Evolutionary conservation across 2,113 vertebrate genomes (phyloP).

Genomic region (Saimiri boliviensis): DNA sequence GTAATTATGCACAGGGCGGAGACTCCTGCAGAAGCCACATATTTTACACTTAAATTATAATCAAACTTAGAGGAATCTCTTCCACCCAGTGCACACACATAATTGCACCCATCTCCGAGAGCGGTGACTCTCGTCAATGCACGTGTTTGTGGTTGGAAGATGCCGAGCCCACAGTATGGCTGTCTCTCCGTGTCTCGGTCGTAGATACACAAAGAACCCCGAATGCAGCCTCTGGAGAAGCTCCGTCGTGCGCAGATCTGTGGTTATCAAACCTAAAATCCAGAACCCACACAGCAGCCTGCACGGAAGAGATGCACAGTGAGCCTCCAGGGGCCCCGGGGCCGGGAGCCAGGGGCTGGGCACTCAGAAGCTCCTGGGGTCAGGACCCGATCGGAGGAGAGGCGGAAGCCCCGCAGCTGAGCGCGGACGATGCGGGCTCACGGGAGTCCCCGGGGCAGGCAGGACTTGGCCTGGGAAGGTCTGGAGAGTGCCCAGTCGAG

Average conservation of each 20-base stretch:
- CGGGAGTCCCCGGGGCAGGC: accelerated
- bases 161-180: not conserved
- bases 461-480: not conserved
- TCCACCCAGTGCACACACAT: conserved; percentile 50
- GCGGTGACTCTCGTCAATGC: not conserved
- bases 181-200: not conserved
- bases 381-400: accelerated
- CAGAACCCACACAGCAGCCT: not conserved
- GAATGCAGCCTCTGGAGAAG: accelerated
- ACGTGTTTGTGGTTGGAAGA: not conserved
- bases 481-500: too few relatives aligned
- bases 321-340: accelerated
- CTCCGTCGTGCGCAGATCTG: accelerated
- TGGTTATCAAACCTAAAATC: not conserved
- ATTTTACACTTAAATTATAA: conserved; percentile 82
- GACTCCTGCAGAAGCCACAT: conserved; percentile 72
- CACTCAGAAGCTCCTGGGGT: accelerated
- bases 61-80: conserved; percentile 74
- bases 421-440: accelerated
- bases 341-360: accelerated
- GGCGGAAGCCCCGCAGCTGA: accelerated
- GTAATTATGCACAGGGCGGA: conserved; percentile 73
- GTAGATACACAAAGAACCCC: accelerated
- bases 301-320: accelerated
- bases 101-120: not conserved